Evolutionary conservation across 2,888 invertebrate genomes (phyloP), one percentile per base, ranked within the genome.

Genomic region (Opisthograptis luteolata): DNA sequence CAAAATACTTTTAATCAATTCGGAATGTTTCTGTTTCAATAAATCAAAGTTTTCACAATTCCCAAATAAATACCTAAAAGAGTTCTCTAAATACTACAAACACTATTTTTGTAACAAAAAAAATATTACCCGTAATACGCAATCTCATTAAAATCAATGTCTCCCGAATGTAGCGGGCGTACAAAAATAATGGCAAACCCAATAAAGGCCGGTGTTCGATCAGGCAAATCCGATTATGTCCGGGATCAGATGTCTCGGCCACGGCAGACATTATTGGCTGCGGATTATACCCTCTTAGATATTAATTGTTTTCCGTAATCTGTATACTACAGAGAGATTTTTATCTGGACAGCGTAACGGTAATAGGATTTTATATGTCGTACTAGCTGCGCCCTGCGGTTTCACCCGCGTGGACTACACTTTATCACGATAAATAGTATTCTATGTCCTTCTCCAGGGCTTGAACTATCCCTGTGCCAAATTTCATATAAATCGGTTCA

Each of bases 81-180:
- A 17, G 17, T 17, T 17, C 2, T 17, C 2, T 17, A 17, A 5
- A 17, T 17, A 17, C 5, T 17, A 17, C 5, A n/a, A n/a, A n/a
- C n/a, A n/a, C 1, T 36, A 10, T 36, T 37, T 12, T 30, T 14
- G 14, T 4, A 30, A 20, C 24, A 31, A 37, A 22, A 20, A 14
- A 19, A 19, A 5, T 19, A 25, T 10, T 5, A 25, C 22, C 3
- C 20, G 7, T 9, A 1, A 19, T 27, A 20, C 25, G 56, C 61
- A 78, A 84, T 83, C 68, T 70, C 71, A 87, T 84, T 84, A 87
- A 87, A 89, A 87, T 89, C 88, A 87, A 88, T 84, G 87, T 87
- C 73, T 67, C 60, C 47, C 49, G 64, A 55, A 66, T 66, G 76
- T 75, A 73, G 73, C 73, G 66, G 66, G 61, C 66, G 73, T 71